Base-by-base conservation (phyloP, 2,113 vertebrate species). In the Tricholaema leucomelas region DNA sequence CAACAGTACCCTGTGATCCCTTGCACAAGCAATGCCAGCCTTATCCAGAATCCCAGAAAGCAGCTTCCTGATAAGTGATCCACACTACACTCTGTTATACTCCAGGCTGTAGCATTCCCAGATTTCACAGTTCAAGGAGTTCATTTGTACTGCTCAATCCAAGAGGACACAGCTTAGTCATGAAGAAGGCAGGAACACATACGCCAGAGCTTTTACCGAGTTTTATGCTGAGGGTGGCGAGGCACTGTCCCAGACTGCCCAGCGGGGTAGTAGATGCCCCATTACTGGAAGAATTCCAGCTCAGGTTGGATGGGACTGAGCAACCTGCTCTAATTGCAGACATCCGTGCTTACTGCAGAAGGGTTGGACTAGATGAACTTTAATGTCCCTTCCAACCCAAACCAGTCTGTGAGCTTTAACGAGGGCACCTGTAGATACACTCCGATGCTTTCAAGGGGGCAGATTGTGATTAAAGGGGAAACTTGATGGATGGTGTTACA, bases 1-100 rank as follows among this genome's bases (percentile, higher is more conserved):
- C 10, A 70, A 15, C 8, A 48, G 27, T 8, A 15, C 2, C 2
- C 59, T n/a, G 50, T 0, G 0, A 28, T 8, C 15, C 63, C 25
- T 71, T 3, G 1, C 21, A 38, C 3, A 14, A 15, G 63, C 56
- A 16, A 15, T 0, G 11, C 25, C 79, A 84, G 52, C 48, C 48
- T 16, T 8, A 15, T 1, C 17, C 31, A 52, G 72, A 38, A 44
- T 18, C 63, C 19, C 48, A 25, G 54, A 12, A 16, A 55, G 23
- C 42, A 76, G 63, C 64, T 20, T 75, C 42, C 48, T 33, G 35
- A 66, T 56, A 8, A 63, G n/a, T 5, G 15, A 63, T 3, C 24
- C 31, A 16, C 59, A 31, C 85, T 8, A 12, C 63, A 66, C 36
- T 40, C 38, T 4, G 11, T 61, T 38, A 35, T 3, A 54, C 25